Base-by-base conservation (phyloP, 1,140 invertebrate genomes). In the Philotrypesis tridentata region DNA sequence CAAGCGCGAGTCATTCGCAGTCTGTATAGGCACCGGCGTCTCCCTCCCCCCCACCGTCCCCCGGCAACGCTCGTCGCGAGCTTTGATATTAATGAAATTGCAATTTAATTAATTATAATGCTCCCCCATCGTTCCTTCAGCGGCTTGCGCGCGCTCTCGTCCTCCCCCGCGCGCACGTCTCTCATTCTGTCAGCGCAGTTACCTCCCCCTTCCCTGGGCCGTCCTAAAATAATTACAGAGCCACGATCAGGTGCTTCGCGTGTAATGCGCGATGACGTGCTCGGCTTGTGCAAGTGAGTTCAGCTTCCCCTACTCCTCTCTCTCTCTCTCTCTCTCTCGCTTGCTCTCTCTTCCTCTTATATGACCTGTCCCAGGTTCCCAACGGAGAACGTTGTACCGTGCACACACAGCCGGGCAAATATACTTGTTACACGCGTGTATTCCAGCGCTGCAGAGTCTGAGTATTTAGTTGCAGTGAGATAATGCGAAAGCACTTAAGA, bases 391-490 rank as follows among this genome's bases (percentile, higher is more conserved):
- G 7, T 33, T 55, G 14, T 40, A 33, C 25, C 43, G 4, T 37
- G 48, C 23, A 25, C 25, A 2, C 31, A 17, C 68, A 12, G 27
- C 12, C 43, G 25, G 25, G 73, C 55, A 82, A 82, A 82, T 82
- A 82, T 76, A 82, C 73, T 82, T 68, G 80, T 82, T 82, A 82
- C 55, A 74, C 70, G 7, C 40, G 78, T 31, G 55, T 65, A 40
- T 80, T 43, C 79, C n/a, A 55, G 17, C n/a, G 4, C n/a, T 1
- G 61, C 61, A 12, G 61, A 25, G 37, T 43, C 40, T n/a, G 84
- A 85, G 81, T 87, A 87, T 87, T 87, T 87, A 87, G 86, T 87
- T 87, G 86, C 86, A 83, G 84, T 61, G 85, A 85, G 86, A 86
- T 86, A 87, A 87, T 87, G 84, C 85, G 86, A 86, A 85, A 87